Conservation (phyloP, 2,797 vertebrate genomes). For the Arremon brunneinucha region DNA sequence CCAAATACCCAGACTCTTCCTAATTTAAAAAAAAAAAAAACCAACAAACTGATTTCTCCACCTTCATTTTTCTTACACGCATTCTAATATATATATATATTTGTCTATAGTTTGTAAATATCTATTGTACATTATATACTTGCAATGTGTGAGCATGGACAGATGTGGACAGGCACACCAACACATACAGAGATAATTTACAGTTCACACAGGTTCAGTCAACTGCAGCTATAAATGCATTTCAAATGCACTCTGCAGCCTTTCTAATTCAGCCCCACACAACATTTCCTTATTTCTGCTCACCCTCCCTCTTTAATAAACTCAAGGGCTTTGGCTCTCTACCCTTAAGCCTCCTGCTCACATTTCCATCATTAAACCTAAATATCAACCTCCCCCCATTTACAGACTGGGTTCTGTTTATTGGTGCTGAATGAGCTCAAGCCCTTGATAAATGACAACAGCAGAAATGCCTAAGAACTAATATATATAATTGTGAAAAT, state of each 20-base stretch:
- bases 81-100: background rate
- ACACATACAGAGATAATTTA: background rate
- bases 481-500: background rate
- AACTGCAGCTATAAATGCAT: background rate
- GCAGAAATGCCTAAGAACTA: background rate
- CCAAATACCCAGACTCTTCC: slow-evolving; percentile 59
- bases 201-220: background rate
- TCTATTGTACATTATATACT: no score
- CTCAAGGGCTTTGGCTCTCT: background rate
- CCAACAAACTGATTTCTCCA: background rate
- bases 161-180: background rate
- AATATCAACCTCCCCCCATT: background rate
- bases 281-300: background rate
- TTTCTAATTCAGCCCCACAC: background rate
- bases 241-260: background rate
- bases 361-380: background rate
- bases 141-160: rapidly evolving
- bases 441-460: background rate
- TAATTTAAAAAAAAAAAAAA: background rate
- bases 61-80: background rate
- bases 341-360: background rate
- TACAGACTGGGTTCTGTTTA: background rate
- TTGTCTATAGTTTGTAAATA: background rate
- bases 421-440: background rate
- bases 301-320: background rate